Evolutionary conservation across 2,113 vertebrate genomes (phyloP), one percentile per base, ranked within the genome.

Genomic region (Petromus typicus): DNA sequence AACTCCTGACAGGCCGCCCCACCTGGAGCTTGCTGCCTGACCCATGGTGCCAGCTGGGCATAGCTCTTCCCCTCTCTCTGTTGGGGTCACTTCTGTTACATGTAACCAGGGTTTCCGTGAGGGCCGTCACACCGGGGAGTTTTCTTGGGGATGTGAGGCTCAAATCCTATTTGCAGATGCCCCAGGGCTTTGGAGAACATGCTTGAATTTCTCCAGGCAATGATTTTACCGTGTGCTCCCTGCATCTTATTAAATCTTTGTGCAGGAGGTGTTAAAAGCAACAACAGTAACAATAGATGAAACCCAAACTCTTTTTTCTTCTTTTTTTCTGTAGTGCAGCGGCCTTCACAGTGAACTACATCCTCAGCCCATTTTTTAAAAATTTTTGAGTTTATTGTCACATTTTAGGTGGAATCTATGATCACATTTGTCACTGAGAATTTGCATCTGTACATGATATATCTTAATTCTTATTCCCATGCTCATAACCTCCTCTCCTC

Each of bases 151-250:
- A 61, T 14, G 5, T 1, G 57, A 51, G 43, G 56, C 32, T 43
- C 61, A 56, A 57, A 2, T 32, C 27, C 61, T 80, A 69, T 54
- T 56, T 87, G 45, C 4, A 34, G 37, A 30, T 45, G 7, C 40
- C 81, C 48, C 32, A 6, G 66, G 37, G 7, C 45, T 71, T 76
- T 16, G 25, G 17, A 16, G 54, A 67, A 48, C 9, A 18, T 7
- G 0, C 22, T 37, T 43, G 16, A 17, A 20, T 69, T 90, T 45
- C 30, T n/a, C 0, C 14, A 10, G 30, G 34, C 9, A 0, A 3
- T 56, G 3, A 37, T 69, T 67, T 59, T 16, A 10, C 63, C 12
- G 22, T 40, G 22, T 25, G 5, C 9, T 23, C 40, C 32, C 37
- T 79, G 27, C n/a, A 64, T 64, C 34, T 84, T 69, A 27, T 30